A percentile compares a stretch with the other conserved stretches of the same genome.
Evolutionary conservation across 2,888 invertebrate genomes (phyloP).

Genomic region (Amblyjoppa proteus): DNA sequence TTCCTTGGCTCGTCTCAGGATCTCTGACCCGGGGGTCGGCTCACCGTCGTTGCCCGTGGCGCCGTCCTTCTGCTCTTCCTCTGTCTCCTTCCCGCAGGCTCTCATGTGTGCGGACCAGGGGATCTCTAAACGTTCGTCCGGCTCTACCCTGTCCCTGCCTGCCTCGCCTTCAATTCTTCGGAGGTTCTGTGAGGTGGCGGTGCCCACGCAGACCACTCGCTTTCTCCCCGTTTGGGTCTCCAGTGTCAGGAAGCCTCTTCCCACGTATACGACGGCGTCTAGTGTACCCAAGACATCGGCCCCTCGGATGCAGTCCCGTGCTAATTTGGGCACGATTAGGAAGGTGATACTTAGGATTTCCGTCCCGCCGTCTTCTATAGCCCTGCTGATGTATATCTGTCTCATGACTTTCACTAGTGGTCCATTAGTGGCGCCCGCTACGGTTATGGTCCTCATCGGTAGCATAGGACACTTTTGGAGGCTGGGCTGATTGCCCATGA

Average conservation of each 20-base stretch:
- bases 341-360: neutral
- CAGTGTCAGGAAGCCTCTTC: neutral
- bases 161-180: no score
- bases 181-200: no score
- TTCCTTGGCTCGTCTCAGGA: no score
- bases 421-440: neutral
- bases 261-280: neutral
- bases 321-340: neutral
- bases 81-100: no score
- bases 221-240: no score
- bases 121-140: no score
- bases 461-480: neutral
- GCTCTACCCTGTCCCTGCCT: no score
- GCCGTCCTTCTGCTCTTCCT: no score
- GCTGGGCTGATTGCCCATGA: neutral
- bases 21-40: no score
- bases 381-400: neutral
- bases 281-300: neutral
- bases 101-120: no score
- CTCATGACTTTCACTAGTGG: neutral
- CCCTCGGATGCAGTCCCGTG: neutral
- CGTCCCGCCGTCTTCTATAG: neutral
- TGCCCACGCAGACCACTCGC: no score
- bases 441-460: neutral
- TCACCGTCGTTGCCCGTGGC: no score